phyloP scores from a whole-genome alignment of 1,140 invertebrate genomes.

The Phenacoccus solenopsis region DNA sequence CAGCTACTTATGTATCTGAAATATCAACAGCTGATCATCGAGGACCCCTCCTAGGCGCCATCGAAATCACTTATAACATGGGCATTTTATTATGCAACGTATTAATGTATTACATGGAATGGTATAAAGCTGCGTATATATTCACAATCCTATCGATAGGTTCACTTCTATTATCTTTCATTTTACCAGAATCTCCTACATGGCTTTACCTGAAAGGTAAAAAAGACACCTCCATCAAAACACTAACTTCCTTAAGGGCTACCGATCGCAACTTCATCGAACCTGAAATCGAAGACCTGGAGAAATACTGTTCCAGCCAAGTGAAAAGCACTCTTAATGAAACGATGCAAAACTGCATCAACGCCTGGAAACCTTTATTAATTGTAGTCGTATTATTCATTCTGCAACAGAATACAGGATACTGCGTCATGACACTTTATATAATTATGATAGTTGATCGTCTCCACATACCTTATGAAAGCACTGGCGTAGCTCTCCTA shows the following conservation, averaged over 20 bases:
- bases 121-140: conserved; percentile 44
- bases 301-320: not conserved
- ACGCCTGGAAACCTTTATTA: not conserved
- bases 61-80: conserved; percentile 9
- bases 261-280: conserved; percentile 25
- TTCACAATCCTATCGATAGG: conserved; percentile 36
- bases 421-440: not conserved
- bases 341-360: not conserved
- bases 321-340: not conserved
- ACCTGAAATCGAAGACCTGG: not conserved
- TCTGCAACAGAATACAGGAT: not conserved
- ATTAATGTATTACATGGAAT: conserved; percentile 42
- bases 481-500: not conserved
- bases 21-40: not conserved
- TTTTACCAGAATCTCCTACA: conserved; percentile 44
- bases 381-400: not conserved
- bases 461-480: not conserved
- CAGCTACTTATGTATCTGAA: conserved; percentile 13
- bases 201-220: conserved; percentile 33
- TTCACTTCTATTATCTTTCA: conserved; percentile 28
- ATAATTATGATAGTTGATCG: not conserved
- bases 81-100: conserved; percentile 40
- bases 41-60: not conserved
- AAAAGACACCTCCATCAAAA: conserved; percentile 25
- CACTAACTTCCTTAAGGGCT: conserved; percentile 22